Base-by-base conservation (phyloP, 2,888 invertebrate species). In the Macroteleia sp. region DNA sequence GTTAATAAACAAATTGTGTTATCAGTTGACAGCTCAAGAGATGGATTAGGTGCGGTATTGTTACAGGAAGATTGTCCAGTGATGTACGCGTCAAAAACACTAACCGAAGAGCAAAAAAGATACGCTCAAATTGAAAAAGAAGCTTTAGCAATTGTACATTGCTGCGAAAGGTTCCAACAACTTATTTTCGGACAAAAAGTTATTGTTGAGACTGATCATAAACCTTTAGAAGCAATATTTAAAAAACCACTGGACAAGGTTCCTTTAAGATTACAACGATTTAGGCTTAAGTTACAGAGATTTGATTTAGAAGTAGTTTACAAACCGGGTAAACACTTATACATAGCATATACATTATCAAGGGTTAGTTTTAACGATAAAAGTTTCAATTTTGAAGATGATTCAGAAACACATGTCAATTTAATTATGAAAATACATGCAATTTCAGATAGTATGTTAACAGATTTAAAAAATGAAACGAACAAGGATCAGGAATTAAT, bases 341-440 rank as follows among this genome's bases (percentile, higher is more conserved):
- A 77, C 30, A 70, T 87, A 12, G 83, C 87, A 4, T 88, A 89
- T 46, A 78, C 87, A 4, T 52, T 89, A 20, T 87, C 86, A 0
- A 77, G 87, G 41, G 71, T 82, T 10, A 69, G 41, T 6, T 57
- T 46, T 32, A 19, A 64, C n/a, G 52, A 66, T 25, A 20, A 39
- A 66, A 28, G 36, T 1, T 22, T 30, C 30, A 61, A 32, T 8
- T 61, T 73, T 25, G 2, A 46, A 16, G 44, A 70, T 10, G 80
- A 80, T 34, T 66, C 78, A 0, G 77, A 79, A 10, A 3, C 66
- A 12, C 71, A 81, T 3, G 79, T 79, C 12, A 77, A 71, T 39
- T 85, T 86, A 2, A 86, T 85, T 12, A 86, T 83, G 67, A 59
- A 74, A 17, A 69, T 86, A 28, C 77, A 44, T 59, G 86, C 25